Evolutionary conservation across 2,797 vertebrate species (phyloP).

Genomic region (Florisuga fusca): DNA sequence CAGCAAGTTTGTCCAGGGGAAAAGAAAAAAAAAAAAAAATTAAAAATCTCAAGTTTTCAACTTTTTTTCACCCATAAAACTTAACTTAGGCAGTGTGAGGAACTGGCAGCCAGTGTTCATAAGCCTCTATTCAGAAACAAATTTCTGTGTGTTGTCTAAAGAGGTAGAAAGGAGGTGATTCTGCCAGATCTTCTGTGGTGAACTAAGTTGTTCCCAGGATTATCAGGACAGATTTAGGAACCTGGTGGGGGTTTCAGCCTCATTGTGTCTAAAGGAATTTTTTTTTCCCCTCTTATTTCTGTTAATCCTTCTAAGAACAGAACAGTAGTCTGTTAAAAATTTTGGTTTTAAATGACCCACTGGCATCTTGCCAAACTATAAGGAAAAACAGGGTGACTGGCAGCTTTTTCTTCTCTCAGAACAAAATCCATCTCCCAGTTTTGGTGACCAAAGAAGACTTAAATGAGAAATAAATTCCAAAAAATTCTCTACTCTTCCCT

Average conservation of each 20-base stretch:
- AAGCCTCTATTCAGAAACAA: neutral
- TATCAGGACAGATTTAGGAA: neutral
- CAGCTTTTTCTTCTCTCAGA: neutral
- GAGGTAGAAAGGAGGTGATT: neutral
- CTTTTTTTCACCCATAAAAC: neutral
- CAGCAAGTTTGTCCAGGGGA: neutral
- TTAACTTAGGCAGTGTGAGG: neutral
- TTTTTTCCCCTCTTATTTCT: neutral
- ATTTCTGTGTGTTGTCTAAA: neutral
- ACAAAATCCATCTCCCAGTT: neutral
- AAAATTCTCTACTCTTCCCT: neutral
- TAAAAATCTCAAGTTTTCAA: neutral
- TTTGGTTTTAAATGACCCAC: neutral
- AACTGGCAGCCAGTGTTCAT: neutral
- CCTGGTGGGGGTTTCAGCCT: neutral
- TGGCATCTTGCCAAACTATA: neutral
- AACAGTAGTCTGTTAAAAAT: neutral
- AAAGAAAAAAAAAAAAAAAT: neutral
- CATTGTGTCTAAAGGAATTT: neutral
- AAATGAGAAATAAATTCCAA: neutral
- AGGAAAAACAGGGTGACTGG: neutral
- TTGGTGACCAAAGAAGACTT: neutral
- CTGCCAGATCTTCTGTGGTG: rapidly evolving
- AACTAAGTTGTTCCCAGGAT: too few species aligned
- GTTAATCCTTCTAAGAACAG: neutral